Evolutionary conservation across 1,140 invertebrate species (phyloP).

Genomic region (Leptinotarsa defecta): DNA sequence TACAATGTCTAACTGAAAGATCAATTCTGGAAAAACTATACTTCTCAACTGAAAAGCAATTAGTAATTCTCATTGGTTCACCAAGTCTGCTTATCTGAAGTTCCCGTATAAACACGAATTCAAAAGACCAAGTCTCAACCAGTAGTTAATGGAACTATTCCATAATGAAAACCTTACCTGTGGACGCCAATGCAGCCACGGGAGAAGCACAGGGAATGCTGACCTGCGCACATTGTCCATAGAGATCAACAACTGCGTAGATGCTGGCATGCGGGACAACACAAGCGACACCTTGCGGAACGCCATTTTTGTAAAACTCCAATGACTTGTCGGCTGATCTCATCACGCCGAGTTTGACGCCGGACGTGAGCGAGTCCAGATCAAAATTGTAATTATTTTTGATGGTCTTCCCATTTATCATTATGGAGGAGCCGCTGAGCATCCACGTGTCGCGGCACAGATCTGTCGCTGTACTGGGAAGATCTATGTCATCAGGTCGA

Average conservation of each 20-base stretch:
- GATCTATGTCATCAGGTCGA: slow-evolving; percentile 82
- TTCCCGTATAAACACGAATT: too few relatives aligned
- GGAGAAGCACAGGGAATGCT: slow-evolving; percentile 57
- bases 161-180: slow-evolving; percentile 13
- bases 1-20: too few relatives aligned
- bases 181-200: slow-evolving; percentile 40
- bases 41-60: neutral
- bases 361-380: slow-evolving; percentile 76
- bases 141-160: too few relatives aligned
- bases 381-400: slow-evolving; percentile 83
- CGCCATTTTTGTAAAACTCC: slow-evolving; percentile 89
- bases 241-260: slow-evolving; percentile 93
- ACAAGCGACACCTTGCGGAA: slow-evolving; percentile 88
- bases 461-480: slow-evolving; percentile 90
- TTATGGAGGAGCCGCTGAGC: slow-evolving; percentile 79
- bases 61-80: too few relatives aligned
- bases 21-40: neutral
- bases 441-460: slow-evolving; percentile 92
- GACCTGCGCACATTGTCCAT: slow-evolving; percentile 93
- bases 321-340: slow-evolving; percentile 80
- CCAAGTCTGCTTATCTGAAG: too few relatives aligned
- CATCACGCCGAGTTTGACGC: slow-evolving; percentile 86
- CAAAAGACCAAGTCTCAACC: too few relatives aligned
- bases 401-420: slow-evolving; percentile 83
- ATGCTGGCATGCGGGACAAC: slow-evolving; percentile 79